Conservation (phyloP, 2,797 vertebrate species). For the Myotis myotis region DNA sequence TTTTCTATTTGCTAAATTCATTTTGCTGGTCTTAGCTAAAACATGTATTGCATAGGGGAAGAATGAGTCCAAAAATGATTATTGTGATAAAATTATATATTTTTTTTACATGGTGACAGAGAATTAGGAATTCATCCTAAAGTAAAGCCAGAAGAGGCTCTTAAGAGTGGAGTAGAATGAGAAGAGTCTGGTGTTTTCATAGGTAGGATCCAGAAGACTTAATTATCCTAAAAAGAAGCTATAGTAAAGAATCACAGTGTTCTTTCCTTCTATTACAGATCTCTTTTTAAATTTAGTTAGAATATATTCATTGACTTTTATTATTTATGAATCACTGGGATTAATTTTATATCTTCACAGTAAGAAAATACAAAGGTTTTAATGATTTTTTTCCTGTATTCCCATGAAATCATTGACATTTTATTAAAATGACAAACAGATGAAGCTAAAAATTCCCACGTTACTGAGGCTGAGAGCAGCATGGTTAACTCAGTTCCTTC, state of each 20-base stretch:
- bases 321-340: not conserved
- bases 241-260: rapidly evolving
- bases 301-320: not conserved
- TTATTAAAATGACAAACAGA: not conserved
- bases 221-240: rapidly evolving
- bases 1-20: not conserved
- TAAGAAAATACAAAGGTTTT: not conserved
- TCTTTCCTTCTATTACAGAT: not conserved
- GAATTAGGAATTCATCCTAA: not conserved
- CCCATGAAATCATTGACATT: not conserved
- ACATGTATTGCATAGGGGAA: too few species aligned
- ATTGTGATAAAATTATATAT: not conserved
- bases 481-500: rapidly evolving
- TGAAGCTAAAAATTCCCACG: not conserved
- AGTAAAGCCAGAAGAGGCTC: not conserved
- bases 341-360: not conserved
- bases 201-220: not conserved
- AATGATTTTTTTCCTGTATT: not conserved
- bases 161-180: not conserved
- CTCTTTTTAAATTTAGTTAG: not conserved
- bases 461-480: not conserved
- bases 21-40: not conserved
- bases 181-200: rapidly evolving
- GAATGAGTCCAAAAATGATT: not conserved
- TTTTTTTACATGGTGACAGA: not conserved